These are phyloP conservation scores for Mus pahari DNA, from an alignment of 2,113 vertebrate genomes.

Conservation along the genomic window DNA sequence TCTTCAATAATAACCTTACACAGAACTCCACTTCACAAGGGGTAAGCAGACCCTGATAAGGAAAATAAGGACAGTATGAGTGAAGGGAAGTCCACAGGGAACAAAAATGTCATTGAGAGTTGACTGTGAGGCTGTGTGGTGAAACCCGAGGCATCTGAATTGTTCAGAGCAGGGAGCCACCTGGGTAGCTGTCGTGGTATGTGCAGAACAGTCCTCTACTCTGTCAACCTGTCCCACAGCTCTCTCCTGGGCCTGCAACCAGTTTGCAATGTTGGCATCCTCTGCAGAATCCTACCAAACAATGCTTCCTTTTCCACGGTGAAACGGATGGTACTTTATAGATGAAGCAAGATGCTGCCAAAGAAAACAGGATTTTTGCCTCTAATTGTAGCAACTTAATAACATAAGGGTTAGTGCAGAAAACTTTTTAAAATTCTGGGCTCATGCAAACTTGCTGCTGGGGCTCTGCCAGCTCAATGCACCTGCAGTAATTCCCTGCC, in stretches of 20 bases:
- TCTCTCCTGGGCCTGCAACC: fast-evolving
- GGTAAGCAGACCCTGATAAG: not conserved
- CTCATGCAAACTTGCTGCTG: slow-evolving; percentile 76
- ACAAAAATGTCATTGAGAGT: not conserved
- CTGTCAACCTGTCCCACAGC: not conserved
- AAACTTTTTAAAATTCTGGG: slow-evolving; percentile 77
- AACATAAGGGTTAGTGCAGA: slow-evolving; percentile 28
- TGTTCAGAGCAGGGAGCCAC: not conserved
- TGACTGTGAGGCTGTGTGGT: fast-evolving
- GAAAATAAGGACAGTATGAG: not conserved
- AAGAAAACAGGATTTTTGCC: slow-evolving; percentile 67
- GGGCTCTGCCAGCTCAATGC: slow-evolving; percentile 72
- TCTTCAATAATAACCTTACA: not conserved
- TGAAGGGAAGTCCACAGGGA: not conserved
- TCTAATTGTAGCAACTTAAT: slow-evolving; percentile 77
- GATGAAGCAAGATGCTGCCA: slow-evolving; percentile 61
- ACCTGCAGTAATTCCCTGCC: slow-evolving; percentile 80
- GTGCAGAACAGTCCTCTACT: too few relatives aligned
- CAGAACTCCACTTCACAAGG: too few relatives aligned
- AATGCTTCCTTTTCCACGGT: not conserved
- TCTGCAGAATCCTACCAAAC: not conserved
- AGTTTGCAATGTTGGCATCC: fast-evolving
- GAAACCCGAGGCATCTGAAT: fast-evolving
- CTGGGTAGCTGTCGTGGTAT: not conserved
- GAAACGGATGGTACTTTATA: not conserved